phyloP scores from a whole-genome alignment of 2,113 vertebrate species.

The Chrysochloris asiatica region DNA sequence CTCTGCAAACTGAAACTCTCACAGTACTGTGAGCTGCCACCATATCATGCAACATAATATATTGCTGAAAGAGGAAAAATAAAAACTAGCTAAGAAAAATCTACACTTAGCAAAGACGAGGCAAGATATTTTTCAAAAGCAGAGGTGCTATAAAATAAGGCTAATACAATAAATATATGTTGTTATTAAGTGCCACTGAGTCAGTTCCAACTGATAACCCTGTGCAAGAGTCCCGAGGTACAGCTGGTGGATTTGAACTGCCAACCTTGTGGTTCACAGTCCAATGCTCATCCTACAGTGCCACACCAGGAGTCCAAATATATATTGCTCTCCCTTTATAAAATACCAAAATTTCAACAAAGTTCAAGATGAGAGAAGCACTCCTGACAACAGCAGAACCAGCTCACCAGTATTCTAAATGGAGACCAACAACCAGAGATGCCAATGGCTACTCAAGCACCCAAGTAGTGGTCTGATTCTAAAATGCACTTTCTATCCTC shows the following conservation, averaged over 20 bases:
- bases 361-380: constrained; percentile 1
- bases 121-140: constrained; percentile 37
- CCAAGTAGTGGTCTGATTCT: background rate
- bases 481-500: background rate
- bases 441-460: too few species aligned
- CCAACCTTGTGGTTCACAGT: too few species aligned
- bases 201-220: too few species aligned
- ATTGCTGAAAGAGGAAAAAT: constrained; percentile 90
- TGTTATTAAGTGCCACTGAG: too few species aligned
- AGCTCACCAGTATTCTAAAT: background rate
- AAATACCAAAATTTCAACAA: constrained; percentile 11
- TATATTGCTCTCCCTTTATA: background rate
- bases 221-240: too few species aligned
- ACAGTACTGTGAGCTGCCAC: constrained; percentile 97
- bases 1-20: constrained; percentile 95
- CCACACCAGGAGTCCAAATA: too few species aligned
- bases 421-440: background rate
- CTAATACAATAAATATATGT: background rate
- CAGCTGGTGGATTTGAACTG: too few species aligned
- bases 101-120: background rate
- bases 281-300: too few species aligned
- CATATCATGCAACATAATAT: constrained; percentile 97
- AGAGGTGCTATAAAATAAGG: background rate
- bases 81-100: constrained; percentile 8
- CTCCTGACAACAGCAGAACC: background rate